Conservation (phyloP, 1,140 invertebrate genomes). For the Mya arenaria region DNA sequence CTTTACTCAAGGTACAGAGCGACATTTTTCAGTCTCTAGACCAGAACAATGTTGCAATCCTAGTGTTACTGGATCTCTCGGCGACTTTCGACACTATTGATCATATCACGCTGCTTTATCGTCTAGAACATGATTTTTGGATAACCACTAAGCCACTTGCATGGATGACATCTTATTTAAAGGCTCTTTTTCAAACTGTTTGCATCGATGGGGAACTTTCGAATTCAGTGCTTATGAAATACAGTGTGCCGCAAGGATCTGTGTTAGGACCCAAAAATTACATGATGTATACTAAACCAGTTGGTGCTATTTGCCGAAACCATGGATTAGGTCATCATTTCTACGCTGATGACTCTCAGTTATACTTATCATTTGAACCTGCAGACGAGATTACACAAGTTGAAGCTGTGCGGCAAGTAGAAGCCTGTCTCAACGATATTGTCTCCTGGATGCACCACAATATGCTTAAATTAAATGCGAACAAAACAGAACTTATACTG, state of each 20-base stretch:
- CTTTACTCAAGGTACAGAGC: constrained; percentile 39
- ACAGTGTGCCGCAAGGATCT: constrained; percentile 27
- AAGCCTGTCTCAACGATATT: no score
- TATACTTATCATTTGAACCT: no score
- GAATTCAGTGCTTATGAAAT: constrained; percentile 4
- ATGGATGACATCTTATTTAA: constrained; percentile 35
- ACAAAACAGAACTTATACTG: no score
- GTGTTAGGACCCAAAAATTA: constrained; percentile 45
- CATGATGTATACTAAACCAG: no score
- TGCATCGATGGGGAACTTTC: constrained; percentile 22
- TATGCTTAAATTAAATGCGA: no score
- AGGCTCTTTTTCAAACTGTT: constrained; percentile 29
- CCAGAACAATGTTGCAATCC: background rate
- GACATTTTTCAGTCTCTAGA: constrained; percentile 33
- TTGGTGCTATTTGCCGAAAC: no score
- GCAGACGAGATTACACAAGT: no score
- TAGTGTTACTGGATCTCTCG: constrained; percentile 16
- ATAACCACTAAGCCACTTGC: constrained; percentile 5
- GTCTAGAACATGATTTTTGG: constrained; percentile 27
- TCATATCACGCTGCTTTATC: constrained; percentile 12
- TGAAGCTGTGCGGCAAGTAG: no score
- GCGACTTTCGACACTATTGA: constrained; percentile 43
- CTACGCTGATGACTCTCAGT: no score
- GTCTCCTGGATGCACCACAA: no score
- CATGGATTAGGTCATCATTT: no score